Base-by-base conservation (phyloP, 23 tunicate species). In the Botrylloides violaceus region DNA sequence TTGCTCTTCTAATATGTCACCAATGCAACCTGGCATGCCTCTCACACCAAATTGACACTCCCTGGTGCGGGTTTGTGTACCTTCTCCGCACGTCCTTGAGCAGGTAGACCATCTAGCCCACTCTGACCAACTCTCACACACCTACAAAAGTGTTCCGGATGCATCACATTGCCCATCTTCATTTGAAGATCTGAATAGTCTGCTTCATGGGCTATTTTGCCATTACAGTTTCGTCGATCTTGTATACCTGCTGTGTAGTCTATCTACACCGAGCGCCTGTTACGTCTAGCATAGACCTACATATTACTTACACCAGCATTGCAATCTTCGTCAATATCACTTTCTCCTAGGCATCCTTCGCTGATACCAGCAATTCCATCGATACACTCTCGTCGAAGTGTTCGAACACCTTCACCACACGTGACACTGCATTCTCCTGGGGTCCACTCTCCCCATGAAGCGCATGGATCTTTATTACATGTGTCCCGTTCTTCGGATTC, bases 1-100 rank as follows among this genome's bases (percentile, higher is more conserved):
- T 39, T 66, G 4, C 18, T 25, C 57, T 36, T 76, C 64, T 49
- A 48, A 49, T 7, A 57, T 68, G 2, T 24, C 59, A 19, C 79
- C 91, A 24, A 38, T 49, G 61, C 97, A 90, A n/a, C 97, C 97
- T 33, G 62, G 78, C 60, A 78, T 64, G 25, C 97, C 97, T 4
- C 57, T n/a, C 2, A 32, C 50, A 30, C 98, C 98, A 47, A 75
- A 66, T 23, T 33, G 30, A 21, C 66, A 87, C 3, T 58, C 75
- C 38, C 96, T 55, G 4, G 50, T 36, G 43, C 96, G 58, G 70
- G 47, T 66, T 23, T 27, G 36, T 12, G 75, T 66, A 2, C 88
- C 96, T 7, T 80, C 80, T 25, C 71, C 86, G 68, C 96, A 88
- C 21, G 81, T 22, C 2, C 49, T 76, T 7, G 75, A 48, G 66